These are phyloP conservation scores for Octodon degus DNA, from an alignment of 2,113 vertebrate species.

Conservation along the genomic window DNA sequence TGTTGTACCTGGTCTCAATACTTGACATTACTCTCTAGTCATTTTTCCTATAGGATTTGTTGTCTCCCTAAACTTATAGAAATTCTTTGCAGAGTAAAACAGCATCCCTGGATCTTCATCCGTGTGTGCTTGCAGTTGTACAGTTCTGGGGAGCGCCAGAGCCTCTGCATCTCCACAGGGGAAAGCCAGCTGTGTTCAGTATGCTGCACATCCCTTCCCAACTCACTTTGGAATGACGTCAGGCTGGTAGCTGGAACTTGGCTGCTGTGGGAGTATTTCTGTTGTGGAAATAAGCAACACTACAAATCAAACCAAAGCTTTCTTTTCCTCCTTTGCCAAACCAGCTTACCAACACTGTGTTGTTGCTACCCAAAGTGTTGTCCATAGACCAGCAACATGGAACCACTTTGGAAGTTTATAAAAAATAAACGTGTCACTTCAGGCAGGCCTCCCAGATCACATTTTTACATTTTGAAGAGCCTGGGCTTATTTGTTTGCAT, in stretches of 20 bases:
- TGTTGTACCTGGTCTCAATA: neutral
- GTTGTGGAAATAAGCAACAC: conserved; percentile 20
- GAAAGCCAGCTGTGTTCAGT: neutral
- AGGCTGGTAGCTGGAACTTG: neutral
- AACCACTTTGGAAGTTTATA: neutral
- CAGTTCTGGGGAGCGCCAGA: neutral
- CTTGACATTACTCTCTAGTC: neutral
- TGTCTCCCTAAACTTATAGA: neutral
- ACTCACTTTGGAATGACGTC: neutral
- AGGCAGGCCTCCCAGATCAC: neutral
- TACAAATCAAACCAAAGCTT: neutral
- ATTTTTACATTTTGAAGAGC: neutral
- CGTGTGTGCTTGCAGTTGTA: rapidly evolving
- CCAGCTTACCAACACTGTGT: neutral
- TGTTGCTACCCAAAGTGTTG: neutral
- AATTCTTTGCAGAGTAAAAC: neutral
- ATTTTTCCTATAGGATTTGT: neutral
- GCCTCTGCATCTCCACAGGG: rapidly evolving
- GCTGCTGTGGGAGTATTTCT: neutral
- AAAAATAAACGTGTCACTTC: neutral
- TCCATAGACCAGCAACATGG: neutral
- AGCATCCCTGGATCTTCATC: neutral
- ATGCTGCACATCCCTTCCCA: neutral
- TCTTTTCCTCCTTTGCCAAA: neutral
- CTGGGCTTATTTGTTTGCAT: neutral